Base-by-base conservation (phyloP, 2,888 invertebrate species). In the Philhelius pedissequus region DNA sequence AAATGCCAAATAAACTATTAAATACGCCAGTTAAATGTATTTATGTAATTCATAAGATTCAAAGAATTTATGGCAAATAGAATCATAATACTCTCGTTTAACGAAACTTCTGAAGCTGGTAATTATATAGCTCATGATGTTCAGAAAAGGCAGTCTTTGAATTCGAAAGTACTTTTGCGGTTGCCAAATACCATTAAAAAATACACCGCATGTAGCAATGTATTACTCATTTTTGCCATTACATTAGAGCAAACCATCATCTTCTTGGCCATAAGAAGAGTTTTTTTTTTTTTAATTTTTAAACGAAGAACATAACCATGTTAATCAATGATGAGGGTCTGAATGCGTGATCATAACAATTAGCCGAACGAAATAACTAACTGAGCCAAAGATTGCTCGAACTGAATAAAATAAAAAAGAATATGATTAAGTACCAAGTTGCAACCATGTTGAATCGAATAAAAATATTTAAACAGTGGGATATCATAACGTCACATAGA, bases 271-370 rank as follows among this genome's bases (percentile, higher is more conserved):
- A n/a, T n/a, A 25, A 45, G 22, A 35, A 79, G 38, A 32, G 35
- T 66, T 18, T 54, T 9, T 18, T 9, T 35, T n/a, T n/a, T n/a
- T n/a, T n/a, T n/a, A n/a, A n/a, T n/a, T n/a, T n/a, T n/a, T n/a
- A n/a, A n/a, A 20, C 20, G 13, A 56, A 20, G 48, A 13, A 66
- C 38, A 22, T 11, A 7, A 2, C n/a, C 13, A 50, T 56, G 48
- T 50, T 66, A 30, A 48, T 35, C 38, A 82, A 73, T 62, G 60
- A 64, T 43, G 54, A 77, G 73, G 73, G 68, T 35, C 68, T 35
- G 40, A 69, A 82, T 77, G 78, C 82, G 82, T 82, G 77, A 82
- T 82, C 62, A 66, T 2, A 20, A 64, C 54, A 82, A 82, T 82
- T 77, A 82, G 77, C 54, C 20, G 62, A n/a, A 62, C 13, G 4